phyloP scores from a whole-genome alignment of 2,113 vertebrate genomes.

The Heteronetta atricapilla region DNA sequence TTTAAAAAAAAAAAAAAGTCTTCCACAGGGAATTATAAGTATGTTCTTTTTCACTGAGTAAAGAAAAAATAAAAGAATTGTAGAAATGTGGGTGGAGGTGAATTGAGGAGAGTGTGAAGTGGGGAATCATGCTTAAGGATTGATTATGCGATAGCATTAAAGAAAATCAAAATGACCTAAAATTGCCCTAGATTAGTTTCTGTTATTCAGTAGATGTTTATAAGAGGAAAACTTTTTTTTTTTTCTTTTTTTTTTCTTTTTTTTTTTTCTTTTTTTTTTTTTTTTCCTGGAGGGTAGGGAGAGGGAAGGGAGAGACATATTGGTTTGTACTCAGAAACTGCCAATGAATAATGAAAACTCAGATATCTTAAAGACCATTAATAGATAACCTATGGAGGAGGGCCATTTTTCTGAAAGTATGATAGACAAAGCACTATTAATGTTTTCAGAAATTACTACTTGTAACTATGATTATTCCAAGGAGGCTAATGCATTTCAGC shows the following conservation, averaged over 20 bases:
- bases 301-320: not conserved
- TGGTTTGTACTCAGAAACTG: not conserved
- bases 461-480: not conserved
- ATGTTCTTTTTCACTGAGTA: slow-evolving; percentile 5
- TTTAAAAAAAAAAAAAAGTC: no score
- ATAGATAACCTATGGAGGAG: not conserved
- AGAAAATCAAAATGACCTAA: not conserved
- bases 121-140: not conserved
- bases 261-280: no score
- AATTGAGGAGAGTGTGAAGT: not conserved
- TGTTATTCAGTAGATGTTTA: not conserved
- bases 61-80: not conserved
- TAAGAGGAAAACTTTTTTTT: not conserved
- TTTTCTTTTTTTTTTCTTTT: no score
- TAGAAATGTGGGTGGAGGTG: not conserved
- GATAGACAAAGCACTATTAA: not conserved
- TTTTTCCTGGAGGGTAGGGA: no score
- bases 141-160: not conserved
- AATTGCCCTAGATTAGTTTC: not conserved
- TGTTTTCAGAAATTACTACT: not conserved
- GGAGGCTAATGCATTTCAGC: not conserved
- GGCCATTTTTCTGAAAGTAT: not conserved
- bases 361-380: not conserved
- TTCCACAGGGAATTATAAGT: not conserved
- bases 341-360: not conserved